Percentiles rank a stretch among this genome's conserved stretches.
phyloP scores from a whole-genome alignment of 2,797 vertebrate species.

The Pantherophis alleghaniensis region DNA sequence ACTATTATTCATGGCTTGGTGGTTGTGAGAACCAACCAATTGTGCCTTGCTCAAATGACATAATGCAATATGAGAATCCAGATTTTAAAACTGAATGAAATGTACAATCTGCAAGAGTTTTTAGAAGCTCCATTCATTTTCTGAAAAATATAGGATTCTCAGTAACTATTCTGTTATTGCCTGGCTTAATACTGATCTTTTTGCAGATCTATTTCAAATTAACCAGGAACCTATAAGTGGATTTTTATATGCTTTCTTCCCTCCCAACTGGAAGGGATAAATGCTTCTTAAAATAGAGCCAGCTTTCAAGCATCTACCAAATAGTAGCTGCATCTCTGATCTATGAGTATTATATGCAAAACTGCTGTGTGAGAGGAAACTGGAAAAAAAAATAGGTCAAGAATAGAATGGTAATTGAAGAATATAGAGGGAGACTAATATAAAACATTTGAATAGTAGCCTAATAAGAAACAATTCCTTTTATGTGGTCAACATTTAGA shows the following conservation, averaged over 20 bases:
- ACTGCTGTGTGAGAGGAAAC: not conserved
- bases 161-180: not conserved
- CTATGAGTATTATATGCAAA: conserved; percentile 1
- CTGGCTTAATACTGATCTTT: not conserved
- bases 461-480: conserved; percentile 10
- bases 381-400: conserved; percentile 13
- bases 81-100: not conserved
- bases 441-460: conserved; percentile 8
- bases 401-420: conserved; percentile 15
- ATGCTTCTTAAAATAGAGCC: not conserved
- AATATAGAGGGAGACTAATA: not conserved
- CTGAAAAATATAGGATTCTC: not conserved
- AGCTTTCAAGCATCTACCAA: not conserved
- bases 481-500: not conserved
- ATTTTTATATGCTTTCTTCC: not conserved
- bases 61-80: not conserved
- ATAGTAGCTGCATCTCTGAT: not conserved
- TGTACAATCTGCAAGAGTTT: not conserved
- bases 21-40: not conserved
- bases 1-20: not conserved
- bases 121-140: not conserved
- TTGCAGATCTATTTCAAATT: not conserved
- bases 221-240: not conserved
- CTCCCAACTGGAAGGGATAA: not conserved
- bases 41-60: not conserved